A percentile compares a stretch with the other conserved stretches of the same genome.
phyloP scores from a whole-genome alignment of 2,113 vertebrate species.

The Tenebrosternarchus preto region DNA sequence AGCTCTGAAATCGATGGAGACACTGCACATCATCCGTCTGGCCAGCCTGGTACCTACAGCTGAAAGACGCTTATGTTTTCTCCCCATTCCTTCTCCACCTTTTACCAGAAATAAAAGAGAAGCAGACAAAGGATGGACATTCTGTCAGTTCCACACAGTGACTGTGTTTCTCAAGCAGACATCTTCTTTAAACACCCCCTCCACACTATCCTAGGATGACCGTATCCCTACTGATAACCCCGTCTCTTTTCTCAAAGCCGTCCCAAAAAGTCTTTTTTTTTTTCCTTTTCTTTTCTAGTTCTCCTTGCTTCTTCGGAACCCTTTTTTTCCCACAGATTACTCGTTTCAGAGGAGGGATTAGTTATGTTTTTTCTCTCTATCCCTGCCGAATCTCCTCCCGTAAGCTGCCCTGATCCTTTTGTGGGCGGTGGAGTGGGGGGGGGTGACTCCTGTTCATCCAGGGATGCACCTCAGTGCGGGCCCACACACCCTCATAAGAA shows the following conservation, averaged over 20 bases:
- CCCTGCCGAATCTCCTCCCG: constrained; percentile 68
- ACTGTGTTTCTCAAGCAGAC: constrained; percentile 4
- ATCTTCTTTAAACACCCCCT: constrained; percentile 35
- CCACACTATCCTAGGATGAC: not conserved
- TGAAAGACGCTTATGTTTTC: not conserved
- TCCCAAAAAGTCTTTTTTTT: constrained; percentile 60
- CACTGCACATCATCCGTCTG: constrained; percentile 54
- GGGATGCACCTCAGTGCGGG: constrained; percentile 62
- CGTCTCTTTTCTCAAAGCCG: constrained; percentile 51
- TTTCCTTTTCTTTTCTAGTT: constrained; percentile 21
- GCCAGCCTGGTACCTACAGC: constrained; percentile 44
- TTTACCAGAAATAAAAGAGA: not conserved
- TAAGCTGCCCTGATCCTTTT: constrained; percentile 75
- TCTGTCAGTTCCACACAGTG: constrained; percentile 1
- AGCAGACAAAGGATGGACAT: not conserved
- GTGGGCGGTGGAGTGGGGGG: constrained; percentile 65
- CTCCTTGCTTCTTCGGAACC: constrained; percentile 56
- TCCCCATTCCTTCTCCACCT: not conserved
- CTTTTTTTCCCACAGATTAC: constrained; percentile 69
- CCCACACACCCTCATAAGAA: constrained; percentile 57
- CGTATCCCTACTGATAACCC: constrained; percentile 49
- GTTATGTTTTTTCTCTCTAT: constrained; percentile 73
- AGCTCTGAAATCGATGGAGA: constrained; percentile 73
- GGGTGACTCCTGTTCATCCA: constrained; percentile 66
- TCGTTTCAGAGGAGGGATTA: constrained; percentile 75